phyloP scores from a whole-genome alignment of 1,140 invertebrate genomes.

The Apocrypta bakeri region DNA sequence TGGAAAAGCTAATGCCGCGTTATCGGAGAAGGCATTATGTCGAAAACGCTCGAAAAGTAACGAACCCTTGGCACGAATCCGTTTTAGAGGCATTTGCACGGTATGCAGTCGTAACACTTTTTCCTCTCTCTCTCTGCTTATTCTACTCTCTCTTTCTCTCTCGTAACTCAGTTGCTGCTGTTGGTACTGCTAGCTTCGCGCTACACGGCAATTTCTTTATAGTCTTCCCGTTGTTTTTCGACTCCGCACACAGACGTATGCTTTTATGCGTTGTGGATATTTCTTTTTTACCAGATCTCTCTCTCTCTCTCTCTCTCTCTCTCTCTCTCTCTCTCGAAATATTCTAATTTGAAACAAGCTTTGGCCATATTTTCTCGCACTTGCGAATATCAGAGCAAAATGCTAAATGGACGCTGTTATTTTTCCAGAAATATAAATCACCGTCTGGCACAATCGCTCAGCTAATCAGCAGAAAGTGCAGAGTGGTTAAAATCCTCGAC shows the following conservation, averaged over 20 bases:
- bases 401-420: too few relatives aligned
- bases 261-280: slow-evolving; percentile 21
- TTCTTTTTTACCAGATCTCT: background rate
- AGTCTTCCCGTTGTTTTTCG: slow-evolving; percentile 46
- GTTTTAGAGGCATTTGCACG: slow-evolving; percentile 64
- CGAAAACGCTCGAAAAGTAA: slow-evolving; percentile 66
- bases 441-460: too few relatives aligned
- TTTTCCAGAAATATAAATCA: too few relatives aligned
- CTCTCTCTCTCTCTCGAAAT: background rate
- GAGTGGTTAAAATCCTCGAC: too few relatives aligned
- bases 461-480: too few relatives aligned
- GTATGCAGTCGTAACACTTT: slow-evolving; percentile 61
- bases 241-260: background rate
- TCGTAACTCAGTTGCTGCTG: slow-evolving; percentile 42
- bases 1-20: slow-evolving; percentile 64
- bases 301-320: background rate
- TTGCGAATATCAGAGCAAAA: background rate
- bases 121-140: slow-evolving; percentile 48
- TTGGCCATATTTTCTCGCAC: background rate
- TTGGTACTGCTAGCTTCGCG: slow-evolving; percentile 50
- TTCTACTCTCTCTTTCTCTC: slow-evolving; percentile 25
- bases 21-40: slow-evolving; percentile 67
- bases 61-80: slow-evolving; percentile 64
- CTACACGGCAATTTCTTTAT: slow-evolving; percentile 59
- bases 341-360: background rate